phyloP scores from a whole-genome alignment of 2,797 vertebrate species.

The Siniperca undulata region DNA sequence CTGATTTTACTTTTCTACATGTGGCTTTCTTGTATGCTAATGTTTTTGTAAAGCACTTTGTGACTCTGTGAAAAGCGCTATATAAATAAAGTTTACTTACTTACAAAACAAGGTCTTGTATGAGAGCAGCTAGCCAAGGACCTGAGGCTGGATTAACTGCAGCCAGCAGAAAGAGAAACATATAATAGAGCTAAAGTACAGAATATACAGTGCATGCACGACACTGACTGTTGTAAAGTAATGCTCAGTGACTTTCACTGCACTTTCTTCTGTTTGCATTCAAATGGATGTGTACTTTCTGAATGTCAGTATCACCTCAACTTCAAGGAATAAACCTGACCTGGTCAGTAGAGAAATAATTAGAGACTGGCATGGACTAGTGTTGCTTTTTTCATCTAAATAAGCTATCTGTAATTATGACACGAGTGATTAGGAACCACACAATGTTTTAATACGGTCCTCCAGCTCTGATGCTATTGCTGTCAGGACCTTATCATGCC shows the following conservation, averaged over 20 bases:
- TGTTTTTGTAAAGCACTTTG: too few species aligned
- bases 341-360: background rate
- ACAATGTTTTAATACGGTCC: too few species aligned
- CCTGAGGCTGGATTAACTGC: slow-evolving; percentile 33
- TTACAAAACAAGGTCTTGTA: slow-evolving; percentile 31
- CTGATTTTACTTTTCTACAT: too few species aligned
- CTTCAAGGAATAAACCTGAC: background rate
- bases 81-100: too few species aligned
- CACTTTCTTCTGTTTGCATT: background rate
- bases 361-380: background rate
- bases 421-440: background rate
- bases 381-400: background rate
- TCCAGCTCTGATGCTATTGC: background rate
- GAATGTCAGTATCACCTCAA: background rate
- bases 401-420: background rate
- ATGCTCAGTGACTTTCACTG: background rate
- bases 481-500: background rate
- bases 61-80: too few species aligned
- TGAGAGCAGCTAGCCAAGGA: slow-evolving; percentile 24
- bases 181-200: background rate
- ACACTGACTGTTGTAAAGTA: background rate
- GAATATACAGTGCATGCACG: background rate
- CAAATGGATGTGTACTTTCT: too few species aligned
- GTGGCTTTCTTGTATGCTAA: too few species aligned
- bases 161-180: slow-evolving; percentile 9